Evolutionary conservation across 2,797 vertebrate genomes (phyloP), one percentile per base, ranked within the genome.

Genomic region (Spinibarbus caldwelli): DNA sequence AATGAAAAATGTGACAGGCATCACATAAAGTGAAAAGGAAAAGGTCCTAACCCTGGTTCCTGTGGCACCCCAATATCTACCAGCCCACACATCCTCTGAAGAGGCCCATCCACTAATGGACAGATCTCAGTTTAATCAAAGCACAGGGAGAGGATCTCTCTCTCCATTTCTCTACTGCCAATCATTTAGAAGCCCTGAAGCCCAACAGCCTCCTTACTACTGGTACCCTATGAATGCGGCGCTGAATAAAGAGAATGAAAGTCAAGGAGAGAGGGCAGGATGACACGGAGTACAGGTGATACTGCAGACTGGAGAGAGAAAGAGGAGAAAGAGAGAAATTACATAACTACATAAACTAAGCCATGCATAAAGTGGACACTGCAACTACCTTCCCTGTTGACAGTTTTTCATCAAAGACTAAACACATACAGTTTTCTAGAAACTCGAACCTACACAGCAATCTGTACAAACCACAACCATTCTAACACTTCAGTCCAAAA

Each of bases 1-100:
- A 79, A 85, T 85, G 67, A 79, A 71, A 85, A 79, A 79, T 79
- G 83, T 78, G 83, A 85, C 81, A 72, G 59, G 68, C 76, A 75
- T 79, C 86, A 80, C 57, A 15, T 43, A 54, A 45, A 84, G 81
- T 49, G 64, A 78, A 82, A 73, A 86, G 70, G 70, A 86, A 66
- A 15, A 59, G 85, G 62, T 75, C 70, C 52, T 49, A 78, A 85
- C 83, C 76, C 67, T 15, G 66, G 52, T 71, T 71, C 76, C 67
- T 59, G 52, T 71, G 83, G 29, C 76, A 85, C 83, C 76, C 76
- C 68, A 79, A 79, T 85, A 85, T 79, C 67, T 31, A 47, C 8
- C 76, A 78, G 76, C 76, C 75, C 75, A 45, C 62, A 70, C n/a
- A 57, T 41, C 15, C 47, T 54, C n/a, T 54, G 62, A 12, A 83